These are phyloP conservation scores for Discoglossus pictus DNA, from an alignment of 2,797 vertebrate species.

Conservation along the genomic window DNA sequence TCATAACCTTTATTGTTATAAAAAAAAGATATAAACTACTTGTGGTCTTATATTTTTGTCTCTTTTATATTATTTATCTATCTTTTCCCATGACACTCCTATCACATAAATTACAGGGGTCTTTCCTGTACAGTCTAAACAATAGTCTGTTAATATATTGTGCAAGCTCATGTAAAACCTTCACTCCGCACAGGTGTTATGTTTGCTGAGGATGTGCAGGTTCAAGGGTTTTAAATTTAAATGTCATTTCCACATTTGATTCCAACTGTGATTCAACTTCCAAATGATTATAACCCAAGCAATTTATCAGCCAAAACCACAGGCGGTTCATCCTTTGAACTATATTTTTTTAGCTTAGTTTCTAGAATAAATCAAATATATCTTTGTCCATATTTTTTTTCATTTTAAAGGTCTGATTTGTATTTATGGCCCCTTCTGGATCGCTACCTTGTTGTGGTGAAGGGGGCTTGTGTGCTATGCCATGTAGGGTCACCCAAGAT, in stretches of 20 bases:
- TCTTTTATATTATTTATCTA: background rate
- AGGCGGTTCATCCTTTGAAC: no score
- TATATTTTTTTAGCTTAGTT: slow-evolving; percentile 16
- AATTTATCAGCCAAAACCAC: slow-evolving; percentile 1
- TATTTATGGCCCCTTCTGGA: no score
- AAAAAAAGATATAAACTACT: slow-evolving; percentile 4
- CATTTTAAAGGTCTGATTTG: no score
- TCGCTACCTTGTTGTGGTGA: no score
- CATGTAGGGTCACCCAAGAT: no score
- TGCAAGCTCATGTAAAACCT: no score
- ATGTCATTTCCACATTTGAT: slow-evolving; percentile 6
- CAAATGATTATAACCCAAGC: slow-evolving; percentile 2
- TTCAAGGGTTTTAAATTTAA: slow-evolving; percentile 26
- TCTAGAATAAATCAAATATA: no score
- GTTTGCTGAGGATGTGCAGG: slow-evolving; percentile 29
- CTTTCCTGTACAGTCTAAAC: slow-evolving; percentile 47
- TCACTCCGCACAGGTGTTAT: background rate
- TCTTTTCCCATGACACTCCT: slow-evolving; percentile 54
- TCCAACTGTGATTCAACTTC: slow-evolving; percentile 11
- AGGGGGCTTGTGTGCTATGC: no score
- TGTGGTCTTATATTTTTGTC: background rate
- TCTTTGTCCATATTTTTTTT: no score
- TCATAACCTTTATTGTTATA: slow-evolving; percentile 47
- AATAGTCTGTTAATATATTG: slow-evolving; percentile 63
- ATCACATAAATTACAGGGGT: slow-evolving; percentile 45